Conservation (phyloP, 2,113 vertebrate species). For the Misgurnus mizolepis region DNA sequence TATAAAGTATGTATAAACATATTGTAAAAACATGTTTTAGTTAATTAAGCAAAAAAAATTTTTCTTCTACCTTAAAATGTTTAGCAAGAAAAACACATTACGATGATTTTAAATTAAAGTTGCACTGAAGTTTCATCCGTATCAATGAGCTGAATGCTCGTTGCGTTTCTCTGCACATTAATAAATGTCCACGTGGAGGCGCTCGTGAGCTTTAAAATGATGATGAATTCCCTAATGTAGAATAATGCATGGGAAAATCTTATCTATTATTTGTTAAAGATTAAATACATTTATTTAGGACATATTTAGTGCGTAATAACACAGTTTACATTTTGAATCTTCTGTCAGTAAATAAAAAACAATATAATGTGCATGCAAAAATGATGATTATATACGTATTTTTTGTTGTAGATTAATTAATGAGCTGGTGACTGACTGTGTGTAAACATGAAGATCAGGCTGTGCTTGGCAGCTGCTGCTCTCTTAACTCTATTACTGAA, state of each 20-base stretch:
- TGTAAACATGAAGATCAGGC: constrained; percentile 87
- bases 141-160: not conserved
- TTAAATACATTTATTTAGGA: not conserved
- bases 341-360: not conserved
- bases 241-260: not conserved
- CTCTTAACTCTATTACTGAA: constrained; percentile 83
- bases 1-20: too few relatives aligned
- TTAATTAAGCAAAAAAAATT: not conserved
- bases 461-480: constrained; percentile 80
- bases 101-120: not conserved
- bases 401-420: constrained; percentile 82
- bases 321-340: not conserved
- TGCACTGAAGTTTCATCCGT: too few relatives aligned
- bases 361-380: not conserved
- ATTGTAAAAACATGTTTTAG: not conserved
- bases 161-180: not conserved
- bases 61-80: not conserved
- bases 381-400: not conserved
- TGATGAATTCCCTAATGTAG: not conserved
- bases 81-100: not conserved
- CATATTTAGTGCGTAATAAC: not conserved
- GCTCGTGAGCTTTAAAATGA: constrained; percentile 17
- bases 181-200: constrained; percentile 21
- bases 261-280: not conserved
- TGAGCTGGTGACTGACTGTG: constrained; percentile 83